Conservation (phyloP, 2,113 vertebrate species). For the Eulacestoma nigropectus region DNA sequence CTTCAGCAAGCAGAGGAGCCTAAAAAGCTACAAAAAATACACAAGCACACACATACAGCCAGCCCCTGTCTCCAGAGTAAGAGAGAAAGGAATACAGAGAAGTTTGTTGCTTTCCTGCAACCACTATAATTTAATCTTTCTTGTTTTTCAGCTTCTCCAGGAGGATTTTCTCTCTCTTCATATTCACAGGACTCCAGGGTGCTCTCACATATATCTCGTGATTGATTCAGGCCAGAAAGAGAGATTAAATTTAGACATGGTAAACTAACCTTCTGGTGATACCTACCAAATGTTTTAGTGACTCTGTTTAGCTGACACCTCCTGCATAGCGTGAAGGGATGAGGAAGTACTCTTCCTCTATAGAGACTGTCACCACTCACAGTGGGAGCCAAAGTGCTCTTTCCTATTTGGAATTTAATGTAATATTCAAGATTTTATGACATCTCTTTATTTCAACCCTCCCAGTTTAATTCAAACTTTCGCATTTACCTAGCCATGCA, state of each 20-base stretch:
- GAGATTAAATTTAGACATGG: background rate
- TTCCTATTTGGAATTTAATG: background rate
- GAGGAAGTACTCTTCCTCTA: background rate
- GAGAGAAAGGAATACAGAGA: background rate
- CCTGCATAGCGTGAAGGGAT: rapidly evolving
- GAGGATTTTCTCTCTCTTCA: background rate
- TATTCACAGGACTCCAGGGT: background rate
- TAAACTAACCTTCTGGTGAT: background rate
- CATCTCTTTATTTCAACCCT: background rate
- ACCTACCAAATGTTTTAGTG: background rate
- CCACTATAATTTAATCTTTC: background rate
- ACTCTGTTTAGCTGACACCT: background rate
- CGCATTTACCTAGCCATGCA: background rate
- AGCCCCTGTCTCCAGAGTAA: background rate
- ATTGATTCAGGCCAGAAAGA: background rate
- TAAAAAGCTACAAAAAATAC: background rate
- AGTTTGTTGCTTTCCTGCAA: background rate
- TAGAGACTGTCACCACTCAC: no score
- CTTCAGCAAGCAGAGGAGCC: background rate
- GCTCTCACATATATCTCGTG: background rate
- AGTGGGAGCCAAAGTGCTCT: background rate
- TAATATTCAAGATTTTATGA: background rate
- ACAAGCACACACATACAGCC: background rate
- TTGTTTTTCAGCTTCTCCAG: background rate
- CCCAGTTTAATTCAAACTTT: background rate